phyloP scores from a whole-genome alignment of 2,888 invertebrate genomes.

The Brachynemurus nebulosus region DNA sequence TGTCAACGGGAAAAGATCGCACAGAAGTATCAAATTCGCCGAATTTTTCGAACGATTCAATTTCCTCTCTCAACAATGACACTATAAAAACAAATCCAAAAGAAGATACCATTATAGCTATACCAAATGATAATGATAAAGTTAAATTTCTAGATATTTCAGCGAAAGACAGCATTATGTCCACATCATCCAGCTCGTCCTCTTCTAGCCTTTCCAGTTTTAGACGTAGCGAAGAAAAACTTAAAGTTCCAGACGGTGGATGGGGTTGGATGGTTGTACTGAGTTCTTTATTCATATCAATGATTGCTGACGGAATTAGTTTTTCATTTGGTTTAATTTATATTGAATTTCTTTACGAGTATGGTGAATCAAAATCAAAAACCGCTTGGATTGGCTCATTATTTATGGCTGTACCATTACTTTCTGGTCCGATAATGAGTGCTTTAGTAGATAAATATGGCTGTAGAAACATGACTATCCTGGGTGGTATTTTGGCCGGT shows the following conservation, averaged over 20 bases:
- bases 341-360: conserved; percentile 68
- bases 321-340: conserved; percentile 87
- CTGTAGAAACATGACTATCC: conserved; percentile 61
- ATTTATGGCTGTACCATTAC: conserved; percentile 76
- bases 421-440: conserved; percentile 73
- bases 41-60: conserved; percentile 21
- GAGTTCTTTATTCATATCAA: conserved; percentile 70
- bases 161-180: conserved; percentile 19
- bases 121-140: conserved; percentile 10
- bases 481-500: conserved; percentile 58
- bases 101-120: background rate
- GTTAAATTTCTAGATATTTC: conserved; percentile 18
- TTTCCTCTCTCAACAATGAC: conserved; percentile 9
- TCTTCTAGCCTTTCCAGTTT: background rate
- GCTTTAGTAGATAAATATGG: conserved; percentile 76
- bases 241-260: conserved; percentile 63
- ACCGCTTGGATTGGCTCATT: conserved; percentile 85
- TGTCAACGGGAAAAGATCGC: conserved; percentile 20
- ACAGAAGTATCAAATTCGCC: conserved; percentile 18
- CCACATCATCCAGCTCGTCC: conserved; percentile 10
- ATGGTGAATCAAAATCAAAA: conserved; percentile 64
- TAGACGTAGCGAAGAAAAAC: conserved; percentile 25
- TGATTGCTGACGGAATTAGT: conserved; percentile 86
- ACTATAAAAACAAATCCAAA: background rate
- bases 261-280: conserved; percentile 86